These are phyloP conservation scores for Leptothorax acervorum DNA, from an alignment of 2,888 invertebrate genomes.

Conservation along the genomic window DNA sequence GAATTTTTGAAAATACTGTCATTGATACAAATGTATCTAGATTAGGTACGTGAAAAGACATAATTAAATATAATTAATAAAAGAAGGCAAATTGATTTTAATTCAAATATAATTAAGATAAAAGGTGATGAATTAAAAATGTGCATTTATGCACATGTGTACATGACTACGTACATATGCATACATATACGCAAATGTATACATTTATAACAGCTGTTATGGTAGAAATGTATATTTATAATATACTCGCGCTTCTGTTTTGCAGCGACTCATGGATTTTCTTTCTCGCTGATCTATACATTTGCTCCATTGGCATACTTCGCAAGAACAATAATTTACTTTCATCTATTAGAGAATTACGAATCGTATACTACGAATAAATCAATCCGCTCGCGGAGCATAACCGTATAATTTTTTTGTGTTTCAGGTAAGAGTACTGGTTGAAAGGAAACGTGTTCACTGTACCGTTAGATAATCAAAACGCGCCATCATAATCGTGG, in stretches of 20 bases:
- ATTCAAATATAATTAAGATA: background rate
- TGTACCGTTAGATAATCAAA: constrained; percentile 22
- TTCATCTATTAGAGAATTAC: constrained; percentile 19
- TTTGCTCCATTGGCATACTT: constrained; percentile 18
- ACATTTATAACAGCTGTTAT: background rate
- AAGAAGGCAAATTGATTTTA: background rate
- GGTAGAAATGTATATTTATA: background rate
- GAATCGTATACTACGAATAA: constrained; percentile 7
- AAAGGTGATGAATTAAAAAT: background rate
- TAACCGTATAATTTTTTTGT: constrained; percentile 44
- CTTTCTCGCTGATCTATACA: background rate
- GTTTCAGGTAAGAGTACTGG: constrained; percentile 61
- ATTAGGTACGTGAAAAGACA: background rate
- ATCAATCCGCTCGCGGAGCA: constrained; percentile 5
- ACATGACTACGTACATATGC: background rate
- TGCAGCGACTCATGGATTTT: background rate
- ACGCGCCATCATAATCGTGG: background rate
- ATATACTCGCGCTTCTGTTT: background rate
- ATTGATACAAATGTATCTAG: background rate
- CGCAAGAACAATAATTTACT: constrained; percentile 1
- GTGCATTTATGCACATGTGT: background rate
- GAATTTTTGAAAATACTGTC: constrained; percentile 10
- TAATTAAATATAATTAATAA: constrained; percentile 8
- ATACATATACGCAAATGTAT: background rate
- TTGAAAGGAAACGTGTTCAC: constrained; percentile 22